Evolutionary conservation across 2,113 vertebrate genomes (phyloP), one percentile per base, ranked within the genome.

Genomic region (Prolemur simus): DNA sequence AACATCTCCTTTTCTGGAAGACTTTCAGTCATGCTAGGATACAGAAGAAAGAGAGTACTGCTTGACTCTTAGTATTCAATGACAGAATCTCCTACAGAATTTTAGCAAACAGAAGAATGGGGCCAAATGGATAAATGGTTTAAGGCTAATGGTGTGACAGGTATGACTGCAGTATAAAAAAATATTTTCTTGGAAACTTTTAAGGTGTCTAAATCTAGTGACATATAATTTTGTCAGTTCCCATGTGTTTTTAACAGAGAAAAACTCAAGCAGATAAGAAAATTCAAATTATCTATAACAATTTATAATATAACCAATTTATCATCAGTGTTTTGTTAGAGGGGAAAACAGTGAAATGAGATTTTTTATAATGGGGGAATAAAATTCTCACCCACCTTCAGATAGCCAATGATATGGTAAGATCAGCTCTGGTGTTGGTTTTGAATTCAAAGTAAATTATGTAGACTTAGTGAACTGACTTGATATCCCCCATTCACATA

Each of bases 281-380:
- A 88, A 66, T 66, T 94, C 45, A 89, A 94, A 60, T 88, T 89
- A 91, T 77, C 14, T 7, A 82, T 82, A 97, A 73, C 8, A 82
- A 95, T 82, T 29, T 64, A 73, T 86, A 95, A 12, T 81, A 84
- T 17, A 96, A 78, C 6, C 42, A 86, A 83, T 81, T 94, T 60
- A 91, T 91, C 83, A 77, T 83, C 39, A 68, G 17, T 89, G 9
- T 85, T 88, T 96, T 95, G 68, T 94, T 91, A 94, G 49, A 47
- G 90, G 56, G 23, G 37, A 76, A 92, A 95, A 92, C 66, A 60
- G 56, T 86, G 37, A 94, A 95, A 93, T 74, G 47, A 91, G 32
- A 77, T 74, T 94, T 86, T 45, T 49, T 85, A 83, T 74, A 18
- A 77, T 54, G 27, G 32, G 8, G 68, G 88, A 89, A 88, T 76